Percentiles rank a stretch among this genome's conserved stretches.
These are phyloP conservation scores for Eupithecia exiguata DNA, from an alignment of 2,888 invertebrate species.

Conservation along the genomic window DNA sequence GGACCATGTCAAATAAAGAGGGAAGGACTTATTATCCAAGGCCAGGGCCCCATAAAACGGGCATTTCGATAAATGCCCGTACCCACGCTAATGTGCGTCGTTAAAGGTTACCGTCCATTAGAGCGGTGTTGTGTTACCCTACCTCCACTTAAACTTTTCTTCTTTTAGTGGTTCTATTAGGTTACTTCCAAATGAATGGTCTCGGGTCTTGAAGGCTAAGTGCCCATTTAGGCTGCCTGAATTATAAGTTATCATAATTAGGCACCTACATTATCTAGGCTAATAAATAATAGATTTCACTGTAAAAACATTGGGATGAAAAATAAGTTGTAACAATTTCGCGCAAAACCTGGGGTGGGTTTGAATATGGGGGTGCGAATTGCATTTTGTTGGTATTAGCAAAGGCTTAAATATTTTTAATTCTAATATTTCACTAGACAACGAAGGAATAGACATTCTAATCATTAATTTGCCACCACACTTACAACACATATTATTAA, in stretches of 20 bases:
- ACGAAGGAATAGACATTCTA: background rate
- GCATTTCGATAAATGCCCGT: constrained; percentile 22
- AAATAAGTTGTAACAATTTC: too few relatives aligned
- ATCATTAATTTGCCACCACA: background rate
- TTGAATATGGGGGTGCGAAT: too few relatives aligned
- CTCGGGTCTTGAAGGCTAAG: background rate
- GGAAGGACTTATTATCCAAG: background rate
- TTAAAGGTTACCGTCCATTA: constrained; percentile 26
- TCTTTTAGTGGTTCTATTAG: background rate
- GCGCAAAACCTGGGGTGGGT: too few relatives aligned
- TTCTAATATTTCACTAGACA: background rate
- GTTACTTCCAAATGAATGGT: background rate
- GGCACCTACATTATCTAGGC: background rate
- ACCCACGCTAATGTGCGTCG: constrained; percentile 23
- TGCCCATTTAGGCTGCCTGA: background rate
- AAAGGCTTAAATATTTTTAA: too few relatives aligned
- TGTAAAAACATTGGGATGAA: too few relatives aligned
- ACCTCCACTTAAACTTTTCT: constrained; percentile 12
- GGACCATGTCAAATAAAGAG: background rate
- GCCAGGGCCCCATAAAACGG: constrained; percentile 12
- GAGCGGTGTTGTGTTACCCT: constrained; percentile 18
- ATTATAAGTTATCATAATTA: background rate
- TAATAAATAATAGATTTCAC: too few relatives aligned
- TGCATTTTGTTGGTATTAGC: too few relatives aligned
- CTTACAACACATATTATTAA: background rate